These are phyloP conservation scores for Camponotus fellah DNA, from an alignment of 2,888 invertebrate genomes.

Conservation along the genomic window DNA sequence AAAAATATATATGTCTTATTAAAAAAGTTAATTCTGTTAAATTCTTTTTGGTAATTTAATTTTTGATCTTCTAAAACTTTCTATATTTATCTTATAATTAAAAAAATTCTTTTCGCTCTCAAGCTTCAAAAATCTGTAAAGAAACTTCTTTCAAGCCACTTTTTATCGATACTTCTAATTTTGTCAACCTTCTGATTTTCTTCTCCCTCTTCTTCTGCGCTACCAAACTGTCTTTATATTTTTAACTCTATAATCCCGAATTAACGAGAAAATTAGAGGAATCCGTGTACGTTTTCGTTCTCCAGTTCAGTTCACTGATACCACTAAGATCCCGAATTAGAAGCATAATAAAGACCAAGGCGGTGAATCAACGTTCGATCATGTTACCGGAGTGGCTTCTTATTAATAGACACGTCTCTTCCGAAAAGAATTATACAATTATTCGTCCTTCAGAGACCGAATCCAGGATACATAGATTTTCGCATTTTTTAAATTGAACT, in stretches of 20 bases:
- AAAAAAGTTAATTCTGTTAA: not conserved
- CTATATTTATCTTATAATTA: no score
- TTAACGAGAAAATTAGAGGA: slow-evolving; percentile 37
- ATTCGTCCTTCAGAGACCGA: slow-evolving; percentile 24
- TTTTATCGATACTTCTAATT: slow-evolving; percentile 68
- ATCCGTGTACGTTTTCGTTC: slow-evolving; percentile 20
- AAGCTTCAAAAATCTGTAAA: slow-evolving; percentile 20
- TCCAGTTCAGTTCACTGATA: slow-evolving; percentile 45
- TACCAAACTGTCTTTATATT: slow-evolving; percentile 25
- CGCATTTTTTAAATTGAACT: slow-evolving; percentile 16
- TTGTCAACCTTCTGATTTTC: slow-evolving; percentile 43
- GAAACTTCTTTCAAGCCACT: slow-evolving; percentile 19
- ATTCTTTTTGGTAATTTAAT: not conserved
- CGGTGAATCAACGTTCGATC: slow-evolving; percentile 56
- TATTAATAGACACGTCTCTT: slow-evolving; percentile 42
- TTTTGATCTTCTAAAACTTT: not conserved
- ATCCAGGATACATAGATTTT: not conserved
- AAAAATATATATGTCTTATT: not conserved
- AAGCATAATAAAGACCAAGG: slow-evolving; percentile 48
- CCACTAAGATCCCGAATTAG: slow-evolving; percentile 29
- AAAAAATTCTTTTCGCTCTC: slow-evolving; percentile 6
- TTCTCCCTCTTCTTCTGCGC: not conserved
- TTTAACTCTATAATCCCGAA: slow-evolving; percentile 24
- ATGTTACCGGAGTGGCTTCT: slow-evolving; percentile 43
- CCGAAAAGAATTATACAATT: slow-evolving; percentile 24